Conservation (phyloP, 2,797 vertebrate species). For the Echeneis naucrates region DNA sequence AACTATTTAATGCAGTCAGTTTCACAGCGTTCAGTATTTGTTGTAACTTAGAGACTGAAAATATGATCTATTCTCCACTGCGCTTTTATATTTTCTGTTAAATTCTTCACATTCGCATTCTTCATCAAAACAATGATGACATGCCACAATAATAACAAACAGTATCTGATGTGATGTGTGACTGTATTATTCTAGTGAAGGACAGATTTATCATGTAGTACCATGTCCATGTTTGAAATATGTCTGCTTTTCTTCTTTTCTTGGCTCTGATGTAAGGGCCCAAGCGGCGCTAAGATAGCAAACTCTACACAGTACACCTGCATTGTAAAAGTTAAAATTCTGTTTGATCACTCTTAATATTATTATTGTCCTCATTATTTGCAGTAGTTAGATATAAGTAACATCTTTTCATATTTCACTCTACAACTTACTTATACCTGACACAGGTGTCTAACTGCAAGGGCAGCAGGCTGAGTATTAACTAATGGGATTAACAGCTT, state of each 20-base stretch:
- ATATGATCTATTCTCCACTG: no score
- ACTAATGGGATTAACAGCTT: conserved; percentile 79
- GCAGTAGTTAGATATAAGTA: conserved; percentile 1
- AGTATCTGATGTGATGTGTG: neutral
- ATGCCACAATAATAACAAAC: no score
- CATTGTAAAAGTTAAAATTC: conserved; percentile 8
- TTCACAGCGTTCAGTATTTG: no score
- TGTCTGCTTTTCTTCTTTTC: neutral
- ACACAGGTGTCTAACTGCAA: conserved; percentile 70
- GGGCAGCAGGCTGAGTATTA: conserved; percentile 80
- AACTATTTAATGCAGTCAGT: no score
- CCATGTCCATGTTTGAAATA: neutral
- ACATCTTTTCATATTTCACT: conserved; percentile 13
- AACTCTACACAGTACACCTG: neutral
- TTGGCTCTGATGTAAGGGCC: neutral
- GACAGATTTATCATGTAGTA: neutral
- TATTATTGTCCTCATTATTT: neutral
- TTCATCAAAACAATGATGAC: no score
- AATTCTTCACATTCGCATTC: no score
- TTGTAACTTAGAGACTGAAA: no score
- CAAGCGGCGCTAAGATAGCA: neutral
- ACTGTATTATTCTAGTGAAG: neutral
- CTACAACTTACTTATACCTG: conserved; percentile 44
- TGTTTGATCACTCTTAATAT: neutral
- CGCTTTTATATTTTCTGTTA: neutral